phyloP scores from a whole-genome alignment of 2,113 vertebrate species.

The Spea multiplicata region DNA sequence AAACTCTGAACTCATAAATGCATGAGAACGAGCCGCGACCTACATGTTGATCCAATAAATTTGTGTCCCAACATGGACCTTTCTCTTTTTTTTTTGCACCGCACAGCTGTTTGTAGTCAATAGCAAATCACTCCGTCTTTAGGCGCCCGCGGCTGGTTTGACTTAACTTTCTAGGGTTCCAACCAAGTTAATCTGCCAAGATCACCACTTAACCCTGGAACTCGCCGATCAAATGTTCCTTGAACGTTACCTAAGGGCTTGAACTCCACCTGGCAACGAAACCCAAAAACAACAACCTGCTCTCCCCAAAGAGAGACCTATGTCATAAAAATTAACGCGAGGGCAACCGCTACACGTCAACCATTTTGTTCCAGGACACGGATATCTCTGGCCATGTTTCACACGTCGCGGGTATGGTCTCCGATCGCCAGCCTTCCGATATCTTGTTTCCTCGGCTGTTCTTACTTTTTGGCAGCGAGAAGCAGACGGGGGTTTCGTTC shows the following conservation, averaged over 20 bases:
- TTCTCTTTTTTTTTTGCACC: no score
- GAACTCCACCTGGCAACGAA: neutral
- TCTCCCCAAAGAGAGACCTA: neutral
- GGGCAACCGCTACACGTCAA: neutral
- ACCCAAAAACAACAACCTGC: neutral
- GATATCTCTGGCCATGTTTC: neutral
- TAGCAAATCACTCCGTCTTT: no score
- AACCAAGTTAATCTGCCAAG: neutral
- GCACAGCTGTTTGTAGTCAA: no score
- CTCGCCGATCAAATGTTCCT: neutral
- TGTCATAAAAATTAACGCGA: neutral
- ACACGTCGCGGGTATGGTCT: neutral
- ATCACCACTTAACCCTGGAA: neutral
- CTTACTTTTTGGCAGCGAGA: conserved; percentile 11
- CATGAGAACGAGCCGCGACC: no score
- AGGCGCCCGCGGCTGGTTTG: no score
- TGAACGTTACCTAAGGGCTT: neutral
- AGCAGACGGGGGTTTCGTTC: neutral
- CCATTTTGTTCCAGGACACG: neutral
- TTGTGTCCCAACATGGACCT: no score
- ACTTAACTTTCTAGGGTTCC: no score
- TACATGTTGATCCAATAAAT: no score
- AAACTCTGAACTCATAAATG: no score
- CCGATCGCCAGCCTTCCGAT: neutral
- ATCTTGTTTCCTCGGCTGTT: conserved; percentile 10